Evolutionary conservation across 2,797 vertebrate genomes (phyloP), one percentile per base, ranked within the genome.

Genomic region (Tauraco hartlaubi): DNA sequence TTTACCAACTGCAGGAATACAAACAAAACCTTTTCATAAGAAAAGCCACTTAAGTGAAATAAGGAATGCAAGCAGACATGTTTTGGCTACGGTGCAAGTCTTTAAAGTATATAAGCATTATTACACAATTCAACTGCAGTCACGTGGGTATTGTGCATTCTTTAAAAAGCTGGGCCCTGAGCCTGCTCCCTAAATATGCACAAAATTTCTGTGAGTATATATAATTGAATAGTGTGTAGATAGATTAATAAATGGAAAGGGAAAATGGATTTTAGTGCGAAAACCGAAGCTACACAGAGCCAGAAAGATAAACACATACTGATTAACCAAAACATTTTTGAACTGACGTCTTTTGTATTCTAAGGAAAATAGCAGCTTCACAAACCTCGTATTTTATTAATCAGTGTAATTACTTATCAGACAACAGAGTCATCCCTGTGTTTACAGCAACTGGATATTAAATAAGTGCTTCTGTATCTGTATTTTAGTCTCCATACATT

Each of bases 11-110:
- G 44, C 59, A 94, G 88, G 79, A 97, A 94, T 91, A 97, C 93
- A 97, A 98, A 98, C 94, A 97, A 97, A 97, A 96, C 74, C 76
- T 97, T 97, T 94, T 97, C 95, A 97, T 88, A 96, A 96, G 93
- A 95, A 97, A 96, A 93, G 64, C 91, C 93, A 93, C 97, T 97
- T 96, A 96, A 80, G 86, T 97, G 88, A 97, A 97, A 97, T 96
- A 68, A 98, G 96, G 96, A 98, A 97, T 96, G 92, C 64, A 93
- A 96, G 94, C 90, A 95, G 97, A 96, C 94, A 94, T 96, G 96
- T 96, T 97, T 97, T 97, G 92, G 92, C 97, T 97, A 96, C 31
- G 48, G 52, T 76, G 55, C 69, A 94, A 33, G 64, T 82, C 82
- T 92, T 97, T 94, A 97, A 97, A 97, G 59, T 90, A 94, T 85